Percentiles rank a stretch among this genome's conserved stretches.
These are phyloP conservation scores for Chrysolina oricalcia DNA, from an alignment of 2,888 invertebrate species.

Conservation along the genomic window DNA sequence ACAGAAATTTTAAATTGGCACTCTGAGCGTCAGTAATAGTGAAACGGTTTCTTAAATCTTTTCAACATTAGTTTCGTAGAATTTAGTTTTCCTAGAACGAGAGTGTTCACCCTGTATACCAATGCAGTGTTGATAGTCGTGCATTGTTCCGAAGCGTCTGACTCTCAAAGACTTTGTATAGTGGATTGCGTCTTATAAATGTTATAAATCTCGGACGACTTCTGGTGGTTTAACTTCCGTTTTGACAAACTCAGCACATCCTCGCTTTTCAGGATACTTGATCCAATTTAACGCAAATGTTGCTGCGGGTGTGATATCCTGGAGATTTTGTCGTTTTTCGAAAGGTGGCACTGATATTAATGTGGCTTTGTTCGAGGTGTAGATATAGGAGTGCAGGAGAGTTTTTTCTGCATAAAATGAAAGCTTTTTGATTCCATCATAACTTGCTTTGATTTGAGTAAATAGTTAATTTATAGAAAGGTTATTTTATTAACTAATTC, in stretches of 20 bases:
- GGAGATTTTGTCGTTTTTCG: conserved; percentile 24
- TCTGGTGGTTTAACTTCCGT: conserved; percentile 68
- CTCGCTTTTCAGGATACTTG: conserved; percentile 65
- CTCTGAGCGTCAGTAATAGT: too few relatives aligned
- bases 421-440: neutral
- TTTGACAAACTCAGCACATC: conserved; percentile 69
- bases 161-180: conserved; percentile 69
- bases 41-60: too few relatives aligned
- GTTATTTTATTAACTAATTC: too few relatives aligned
- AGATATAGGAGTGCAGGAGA: neutral
- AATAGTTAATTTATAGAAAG: too few relatives aligned
- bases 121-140: conserved; percentile 66
- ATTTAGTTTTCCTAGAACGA: neutral
- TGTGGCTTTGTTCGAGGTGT: neutral
- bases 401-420: neutral
- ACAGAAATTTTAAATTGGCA: too few relatives aligned
- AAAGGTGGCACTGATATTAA: conserved; percentile 19
- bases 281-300: conserved; percentile 66
- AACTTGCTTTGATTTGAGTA: too few relatives aligned
- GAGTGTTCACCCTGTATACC: conserved; percentile 63
- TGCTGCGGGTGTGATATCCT: conserved; percentile 31
- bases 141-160: conserved; percentile 67
- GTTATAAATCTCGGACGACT: conserved; percentile 69
- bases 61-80: too few relatives aligned
- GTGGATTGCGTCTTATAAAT: conserved; percentile 71